Percentiles rank a stretch among this genome's conserved stretches.
These are phyloP conservation scores for Gadopsis bispinosus DNA, from an alignment of 2,797 vertebrate genomes.

Conservation along the genomic window DNA sequence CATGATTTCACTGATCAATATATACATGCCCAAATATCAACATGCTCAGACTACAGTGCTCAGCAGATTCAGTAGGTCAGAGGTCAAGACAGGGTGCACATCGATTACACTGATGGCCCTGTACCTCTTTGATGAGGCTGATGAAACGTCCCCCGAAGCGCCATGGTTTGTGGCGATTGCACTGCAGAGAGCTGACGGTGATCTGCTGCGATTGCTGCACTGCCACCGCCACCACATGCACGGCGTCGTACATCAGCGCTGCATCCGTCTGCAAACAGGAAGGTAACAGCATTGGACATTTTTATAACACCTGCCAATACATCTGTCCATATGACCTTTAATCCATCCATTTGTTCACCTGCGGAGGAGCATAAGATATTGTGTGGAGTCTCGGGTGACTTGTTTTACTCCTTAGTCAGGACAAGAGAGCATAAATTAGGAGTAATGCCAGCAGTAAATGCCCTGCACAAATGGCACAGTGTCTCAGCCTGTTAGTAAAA, in stretches of 20 bases:
- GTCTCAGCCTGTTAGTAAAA: slow-evolving; percentile 76
- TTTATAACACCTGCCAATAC: slow-evolving; percentile 53
- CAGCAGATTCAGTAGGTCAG: slow-evolving; percentile 32
- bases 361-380: slow-evolving; percentile 31
- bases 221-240: slow-evolving; percentile 95
- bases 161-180: slow-evolving; percentile 97
- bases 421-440: slow-evolving; percentile 60
- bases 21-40: no score
- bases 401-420: slow-evolving; percentile 46
- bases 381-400: slow-evolving; percentile 50
- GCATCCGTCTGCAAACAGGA: slow-evolving; percentile 90
- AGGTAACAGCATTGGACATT: slow-evolving; percentile 53
- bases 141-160: slow-evolving; percentile 95
- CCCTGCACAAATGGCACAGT: slow-evolving; percentile 65
- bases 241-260: slow-evolving; percentile 96
- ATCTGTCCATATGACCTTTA: slow-evolving; percentile 57
- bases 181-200: slow-evolving; percentile 97
- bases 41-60: neutral
- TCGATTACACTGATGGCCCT: neutral
- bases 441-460: slow-evolving; percentile 58
- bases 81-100: slow-evolving; percentile 27
- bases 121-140: slow-evolving; percentile 96
- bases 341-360: slow-evolving; percentile 50
- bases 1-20: slow-evolving; percentile 14
- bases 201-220: slow-evolving; percentile 98